phyloP scores from a whole-genome alignment of 1,140 invertebrate species.

The Micrasema longulum region DNA sequence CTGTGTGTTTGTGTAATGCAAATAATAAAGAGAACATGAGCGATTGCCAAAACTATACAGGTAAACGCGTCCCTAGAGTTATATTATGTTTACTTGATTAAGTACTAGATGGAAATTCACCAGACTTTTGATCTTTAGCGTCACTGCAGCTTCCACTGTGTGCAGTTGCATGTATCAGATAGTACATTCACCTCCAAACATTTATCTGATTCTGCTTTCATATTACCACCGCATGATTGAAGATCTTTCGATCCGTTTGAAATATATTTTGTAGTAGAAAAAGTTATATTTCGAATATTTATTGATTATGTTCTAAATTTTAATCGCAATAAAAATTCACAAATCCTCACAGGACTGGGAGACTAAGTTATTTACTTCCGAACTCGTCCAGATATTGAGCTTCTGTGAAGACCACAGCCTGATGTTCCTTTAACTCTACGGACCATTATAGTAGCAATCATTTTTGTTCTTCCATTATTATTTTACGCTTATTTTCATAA shows the following conservation, averaged over 20 bases:
- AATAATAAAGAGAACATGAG: slow-evolving; percentile 49
- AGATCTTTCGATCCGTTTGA: neutral
- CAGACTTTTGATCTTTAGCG: slow-evolving; percentile 14
- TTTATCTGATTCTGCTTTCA: slow-evolving; percentile 29
- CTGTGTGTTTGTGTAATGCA: slow-evolving; percentile 68
- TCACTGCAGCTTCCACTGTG: slow-evolving; percentile 50
- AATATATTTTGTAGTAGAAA: slow-evolving; percentile 9
- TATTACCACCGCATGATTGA: slow-evolving; percentile 32
- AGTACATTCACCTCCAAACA: neutral
- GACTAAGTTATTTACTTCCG: neutral
- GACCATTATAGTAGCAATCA: slow-evolving; percentile 47
- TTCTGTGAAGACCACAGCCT: neutral
- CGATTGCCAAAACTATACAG: slow-evolving; percentile 48
- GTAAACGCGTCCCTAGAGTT: slow-evolving; percentile 46
- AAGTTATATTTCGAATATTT: neutral
- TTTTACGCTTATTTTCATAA: slow-evolving; percentile 25
- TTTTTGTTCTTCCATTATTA: slow-evolving; percentile 44
- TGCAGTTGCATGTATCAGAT: slow-evolving; percentile 50
- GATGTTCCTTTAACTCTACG: slow-evolving; percentile 36
- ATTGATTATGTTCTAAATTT: slow-evolving; percentile 3
- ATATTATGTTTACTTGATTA: neutral
- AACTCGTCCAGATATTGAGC: slow-evolving; percentile 7
- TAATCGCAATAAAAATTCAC: slow-evolving; percentile 5
- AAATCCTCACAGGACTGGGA: slow-evolving; percentile 10
- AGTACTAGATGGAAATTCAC: too few species aligned